Conservation (phyloP, 2,113 vertebrate genomes). For the Barnardius zonarius region DNA sequence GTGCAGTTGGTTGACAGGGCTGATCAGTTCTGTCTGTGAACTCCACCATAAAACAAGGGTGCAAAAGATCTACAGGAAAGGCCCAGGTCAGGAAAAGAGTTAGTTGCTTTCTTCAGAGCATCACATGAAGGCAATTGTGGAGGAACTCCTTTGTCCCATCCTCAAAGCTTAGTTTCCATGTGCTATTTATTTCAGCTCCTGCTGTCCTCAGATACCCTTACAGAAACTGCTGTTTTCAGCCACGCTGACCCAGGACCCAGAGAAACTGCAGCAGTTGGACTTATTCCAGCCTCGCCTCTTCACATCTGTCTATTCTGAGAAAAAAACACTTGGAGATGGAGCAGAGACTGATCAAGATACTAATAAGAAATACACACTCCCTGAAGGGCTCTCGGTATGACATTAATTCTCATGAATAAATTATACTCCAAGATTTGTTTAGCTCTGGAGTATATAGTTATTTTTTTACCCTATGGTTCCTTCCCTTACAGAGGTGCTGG, state of each 20-base stretch:
- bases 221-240: slow-evolving; percentile 97
- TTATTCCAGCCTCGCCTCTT: slow-evolving; percentile 91
- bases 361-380: slow-evolving; percentile 80
- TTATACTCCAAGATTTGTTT: not conserved
- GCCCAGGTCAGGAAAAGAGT: not conserved
- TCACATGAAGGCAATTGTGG: not conserved
- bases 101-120: not conserved
- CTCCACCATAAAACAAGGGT: not conserved
- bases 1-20: not conserved
- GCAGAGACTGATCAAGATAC: not conserved
- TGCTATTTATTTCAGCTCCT: slow-evolving; percentile 70
- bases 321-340: not conserved
- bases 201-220: slow-evolving; percentile 83
- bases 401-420: not conserved
- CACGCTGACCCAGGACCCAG: slow-evolving; percentile 90
- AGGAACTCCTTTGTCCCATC: not conserved
- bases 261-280: slow-evolving; percentile 89
- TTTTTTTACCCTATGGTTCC: not conserved
- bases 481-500: not conserved
- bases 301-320: slow-evolving; percentile 70
- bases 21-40: not conserved
- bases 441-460: not conserved
- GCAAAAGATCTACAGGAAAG: not conserved
- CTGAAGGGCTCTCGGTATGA: slow-evolving; percentile 83
- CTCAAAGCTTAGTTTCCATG: not conserved